These are phyloP conservation scores for Tupiocoris notatus DNA, from an alignment of 2,888 invertebrate species.

Conservation along the genomic window DNA sequence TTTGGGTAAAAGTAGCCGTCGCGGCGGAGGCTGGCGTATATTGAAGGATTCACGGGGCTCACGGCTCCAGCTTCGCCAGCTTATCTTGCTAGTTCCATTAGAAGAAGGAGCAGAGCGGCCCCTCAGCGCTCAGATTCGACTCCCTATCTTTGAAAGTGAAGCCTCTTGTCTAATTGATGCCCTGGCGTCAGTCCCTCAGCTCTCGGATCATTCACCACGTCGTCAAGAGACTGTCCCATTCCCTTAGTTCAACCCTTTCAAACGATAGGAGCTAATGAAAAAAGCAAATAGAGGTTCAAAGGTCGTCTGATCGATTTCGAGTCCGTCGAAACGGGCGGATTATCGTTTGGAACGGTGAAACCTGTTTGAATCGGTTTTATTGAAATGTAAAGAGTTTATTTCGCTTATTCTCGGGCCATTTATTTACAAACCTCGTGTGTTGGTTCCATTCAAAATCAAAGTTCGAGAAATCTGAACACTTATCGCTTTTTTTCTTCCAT, in stretches of 20 bases:
- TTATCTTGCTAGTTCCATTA: conserved; percentile 32
- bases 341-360: too few species aligned
- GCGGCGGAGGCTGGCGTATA: conserved; percentile 8
- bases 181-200: conserved; percentile 23
- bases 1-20: neutral
- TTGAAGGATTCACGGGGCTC: conserved; percentile 20
- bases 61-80: conserved; percentile 14
- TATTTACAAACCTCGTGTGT: too few species aligned
- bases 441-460: too few species aligned
- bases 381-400: too few species aligned
- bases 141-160: conserved; percentile 29
- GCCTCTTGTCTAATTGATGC: conserved; percentile 34
- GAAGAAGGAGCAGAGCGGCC: conserved; percentile 9
- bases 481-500: too few species aligned
- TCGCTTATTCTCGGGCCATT: too few species aligned
- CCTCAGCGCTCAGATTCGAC: neutral
- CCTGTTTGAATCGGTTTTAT: too few species aligned
- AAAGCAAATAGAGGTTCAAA: neutral
- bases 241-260: conserved; percentile 10
- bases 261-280: neutral
- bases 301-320: neutral
- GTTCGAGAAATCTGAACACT: too few species aligned
- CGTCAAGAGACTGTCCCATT: conserved; percentile 21
- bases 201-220: conserved; percentile 34
- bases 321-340: too few species aligned